phyloP scores from a whole-genome alignment of 2,113 vertebrate genomes.

The Labeo rohita region DNA sequence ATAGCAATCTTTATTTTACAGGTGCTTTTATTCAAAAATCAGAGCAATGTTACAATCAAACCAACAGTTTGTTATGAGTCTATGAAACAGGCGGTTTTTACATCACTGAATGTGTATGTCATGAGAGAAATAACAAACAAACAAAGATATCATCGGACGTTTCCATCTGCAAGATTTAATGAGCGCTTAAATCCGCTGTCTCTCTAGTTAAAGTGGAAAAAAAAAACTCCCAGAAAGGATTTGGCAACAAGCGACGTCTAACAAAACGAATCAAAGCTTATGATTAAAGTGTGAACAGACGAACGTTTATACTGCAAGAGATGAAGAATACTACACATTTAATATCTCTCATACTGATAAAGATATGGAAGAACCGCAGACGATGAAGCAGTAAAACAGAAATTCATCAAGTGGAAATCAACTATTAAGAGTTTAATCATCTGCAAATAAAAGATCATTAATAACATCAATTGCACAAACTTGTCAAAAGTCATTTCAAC shows the following conservation, averaged over 20 bases:
- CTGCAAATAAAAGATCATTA: not conserved
- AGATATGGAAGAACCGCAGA: not conserved
- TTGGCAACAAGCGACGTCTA: conserved; percentile 7
- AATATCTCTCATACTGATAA: not conserved
- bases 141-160: not conserved
- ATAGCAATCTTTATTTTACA: conserved; percentile 62
- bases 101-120: conserved; percentile 17
- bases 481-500: not conserved
- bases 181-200: not conserved
- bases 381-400: not conserved
- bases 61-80: conserved; percentile 43
- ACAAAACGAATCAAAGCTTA: not conserved
- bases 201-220: not conserved
- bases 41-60: conserved; percentile 56
- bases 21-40: conserved; percentile 57
- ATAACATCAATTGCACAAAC: conserved; percentile 1
- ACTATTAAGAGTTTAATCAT: not conserved
- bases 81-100: conserved; percentile 27
- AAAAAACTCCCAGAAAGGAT: not conserved
- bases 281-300: not conserved
- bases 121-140: not conserved
- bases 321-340: not conserved
- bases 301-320: not conserved
- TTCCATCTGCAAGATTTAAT: not conserved
- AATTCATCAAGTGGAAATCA: not conserved